Evolutionary conservation across 2,113 vertebrate genomes (phyloP).

Genomic region (Falco punctatus): DNA sequence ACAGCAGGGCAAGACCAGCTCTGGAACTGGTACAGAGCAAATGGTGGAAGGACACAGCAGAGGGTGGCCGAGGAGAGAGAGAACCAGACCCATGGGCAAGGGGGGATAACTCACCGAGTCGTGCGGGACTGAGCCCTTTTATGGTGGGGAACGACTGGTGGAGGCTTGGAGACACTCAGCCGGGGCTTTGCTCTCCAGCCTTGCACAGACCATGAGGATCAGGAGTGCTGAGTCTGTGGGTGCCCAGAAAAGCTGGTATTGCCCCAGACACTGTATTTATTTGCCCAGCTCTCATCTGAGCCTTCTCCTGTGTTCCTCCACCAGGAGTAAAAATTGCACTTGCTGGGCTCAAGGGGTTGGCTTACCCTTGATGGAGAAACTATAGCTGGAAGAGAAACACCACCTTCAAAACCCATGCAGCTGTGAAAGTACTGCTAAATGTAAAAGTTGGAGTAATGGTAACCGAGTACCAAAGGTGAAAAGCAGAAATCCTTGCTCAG

Average conservation of each 20-base stretch:
- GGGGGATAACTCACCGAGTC: neutral
- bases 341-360: neutral
- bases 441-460: neutral
- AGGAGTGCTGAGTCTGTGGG: neutral
- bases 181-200: neutral
- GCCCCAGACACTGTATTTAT: neutral
- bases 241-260: neutral
- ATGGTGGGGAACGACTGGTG: neutral
- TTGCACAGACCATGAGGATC: neutral
- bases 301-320: neutral
- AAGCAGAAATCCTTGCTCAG: neutral
- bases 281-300: neutral
- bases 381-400: neutral
- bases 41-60: rapidly evolving
- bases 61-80: neutral
- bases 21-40: neutral
- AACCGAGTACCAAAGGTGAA: neutral
- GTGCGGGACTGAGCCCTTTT: neutral
- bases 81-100: neutral
- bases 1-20: rapidly evolving
- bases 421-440: neutral
- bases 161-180: neutral
- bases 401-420: neutral
- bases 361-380: neutral
- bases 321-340: neutral